These are phyloP conservation scores for Peromyscus californicus DNA, from an alignment of 2,113 vertebrate genomes.

Conservation along the genomic window DNA sequence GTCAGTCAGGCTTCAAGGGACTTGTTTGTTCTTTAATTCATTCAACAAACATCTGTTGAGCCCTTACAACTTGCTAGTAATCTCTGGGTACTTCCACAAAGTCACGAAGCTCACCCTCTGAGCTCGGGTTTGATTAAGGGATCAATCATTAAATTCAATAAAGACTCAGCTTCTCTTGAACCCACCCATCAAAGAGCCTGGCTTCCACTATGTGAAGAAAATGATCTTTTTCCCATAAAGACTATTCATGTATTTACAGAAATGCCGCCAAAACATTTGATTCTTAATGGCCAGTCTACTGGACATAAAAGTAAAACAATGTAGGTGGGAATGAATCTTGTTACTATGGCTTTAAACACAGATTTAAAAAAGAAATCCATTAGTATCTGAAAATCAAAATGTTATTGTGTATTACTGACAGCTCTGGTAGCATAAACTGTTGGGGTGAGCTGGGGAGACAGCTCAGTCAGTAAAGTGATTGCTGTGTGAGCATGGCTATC, in stretches of 20 bases:
- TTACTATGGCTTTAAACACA: constrained; percentile 1
- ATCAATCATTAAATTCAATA: not conserved
- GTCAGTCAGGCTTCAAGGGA: not conserved
- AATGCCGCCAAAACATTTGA: constrained; percentile 5
- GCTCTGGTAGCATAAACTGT: not conserved
- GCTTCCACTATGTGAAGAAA: not conserved
- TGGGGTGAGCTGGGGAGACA: not conserved
- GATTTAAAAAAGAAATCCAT: constrained; percentile 25
- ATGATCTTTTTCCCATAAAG: not conserved
- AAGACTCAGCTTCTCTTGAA: not conserved
- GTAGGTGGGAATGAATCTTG: not conserved
- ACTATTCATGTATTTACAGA: not conserved
- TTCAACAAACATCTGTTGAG: not conserved
- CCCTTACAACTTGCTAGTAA: not conserved
- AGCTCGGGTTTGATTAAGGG: not conserved
- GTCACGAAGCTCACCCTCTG: not conserved
- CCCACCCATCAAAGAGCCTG: not conserved
- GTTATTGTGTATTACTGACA: not conserved
- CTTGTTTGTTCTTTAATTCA: not conserved
- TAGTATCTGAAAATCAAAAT: constrained; percentile 37
- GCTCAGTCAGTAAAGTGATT: not conserved
- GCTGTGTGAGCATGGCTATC: too few species aligned
- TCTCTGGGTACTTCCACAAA: not conserved
- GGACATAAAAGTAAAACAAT: not conserved
- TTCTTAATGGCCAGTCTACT: not conserved